Percentiles rank a stretch among this genome's conserved stretches.
These are phyloP conservation scores for Progne subis DNA, from an alignment of 2,113 vertebrate genomes.

Conservation along the genomic window DNA sequence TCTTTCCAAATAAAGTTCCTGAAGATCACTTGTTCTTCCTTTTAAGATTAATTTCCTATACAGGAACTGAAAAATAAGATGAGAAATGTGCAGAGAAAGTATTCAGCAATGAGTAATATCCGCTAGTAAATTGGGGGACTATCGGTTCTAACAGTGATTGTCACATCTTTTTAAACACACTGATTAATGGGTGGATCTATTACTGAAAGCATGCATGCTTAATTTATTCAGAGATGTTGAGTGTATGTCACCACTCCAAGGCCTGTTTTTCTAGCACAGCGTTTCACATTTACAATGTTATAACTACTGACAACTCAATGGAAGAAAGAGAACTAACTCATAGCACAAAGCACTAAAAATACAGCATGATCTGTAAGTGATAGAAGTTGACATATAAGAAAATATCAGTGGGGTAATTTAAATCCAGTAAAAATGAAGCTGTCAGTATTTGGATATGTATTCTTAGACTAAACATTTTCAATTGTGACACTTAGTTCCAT, in stretches of 20 bases:
- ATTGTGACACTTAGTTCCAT: slow-evolving; percentile 20
- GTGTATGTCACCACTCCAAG: slow-evolving; percentile 12
- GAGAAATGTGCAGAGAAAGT: background rate
- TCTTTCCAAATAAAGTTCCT: background rate
- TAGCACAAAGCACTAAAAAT: slow-evolving; percentile 36
- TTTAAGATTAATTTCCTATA: background rate
- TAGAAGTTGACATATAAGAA: slow-evolving; percentile 21
- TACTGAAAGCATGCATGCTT: slow-evolving; percentile 36
- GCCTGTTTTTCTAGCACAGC: background rate
- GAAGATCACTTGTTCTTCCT: background rate
- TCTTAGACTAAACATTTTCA: slow-evolving; percentile 28
- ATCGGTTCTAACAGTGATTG: background rate
- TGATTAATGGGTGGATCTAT: slow-evolving; percentile 48
- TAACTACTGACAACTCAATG: background rate
- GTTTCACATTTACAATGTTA: background rate
- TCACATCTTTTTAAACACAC: slow-evolving; percentile 38
- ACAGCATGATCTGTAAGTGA: background rate
- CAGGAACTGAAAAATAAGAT: background rate
- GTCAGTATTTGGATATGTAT: background rate
- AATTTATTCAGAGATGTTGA: slow-evolving; percentile 44
- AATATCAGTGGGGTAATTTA: slow-evolving; percentile 6
- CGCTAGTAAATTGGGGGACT: background rate
- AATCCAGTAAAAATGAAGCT: slow-evolving; percentile 1
- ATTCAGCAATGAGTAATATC: background rate
- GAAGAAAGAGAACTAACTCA: slow-evolving; percentile 15